Conservation (phyloP, 2,797 vertebrate species). For the Monodelphis domestica region DNA sequence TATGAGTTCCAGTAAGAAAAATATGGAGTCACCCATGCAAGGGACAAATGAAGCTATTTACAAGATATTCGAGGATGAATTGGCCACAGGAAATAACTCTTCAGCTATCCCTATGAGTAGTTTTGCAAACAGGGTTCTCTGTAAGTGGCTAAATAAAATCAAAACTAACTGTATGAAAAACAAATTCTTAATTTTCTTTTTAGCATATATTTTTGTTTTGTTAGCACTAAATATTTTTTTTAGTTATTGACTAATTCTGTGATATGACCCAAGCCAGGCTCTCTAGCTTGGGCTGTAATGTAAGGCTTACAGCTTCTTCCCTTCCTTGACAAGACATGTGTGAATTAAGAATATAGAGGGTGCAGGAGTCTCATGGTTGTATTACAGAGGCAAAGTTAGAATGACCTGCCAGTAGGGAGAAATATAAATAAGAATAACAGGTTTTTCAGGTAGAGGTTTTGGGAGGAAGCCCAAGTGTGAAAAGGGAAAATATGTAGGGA, state of each 20-base stretch:
- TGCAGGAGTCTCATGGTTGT: background rate
- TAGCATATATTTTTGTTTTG: background rate
- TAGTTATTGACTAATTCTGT: background rate
- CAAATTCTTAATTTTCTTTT: background rate
- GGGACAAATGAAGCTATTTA: background rate
- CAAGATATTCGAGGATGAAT: background rate
- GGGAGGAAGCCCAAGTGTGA: background rate
- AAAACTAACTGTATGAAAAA: accelerated
- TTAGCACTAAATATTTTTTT: background rate
- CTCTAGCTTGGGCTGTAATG: background rate
- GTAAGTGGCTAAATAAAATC: background rate
- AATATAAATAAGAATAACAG: background rate
- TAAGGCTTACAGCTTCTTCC: background rate
- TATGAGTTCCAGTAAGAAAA: background rate
- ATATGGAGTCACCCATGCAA: background rate
- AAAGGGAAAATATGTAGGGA: background rate
- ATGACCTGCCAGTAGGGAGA: background rate
- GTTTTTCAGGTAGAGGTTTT: background rate
- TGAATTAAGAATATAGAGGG: background rate
- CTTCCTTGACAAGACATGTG: background rate
- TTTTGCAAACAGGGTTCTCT: background rate
- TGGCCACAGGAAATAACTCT: background rate
- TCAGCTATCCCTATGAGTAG: background rate
- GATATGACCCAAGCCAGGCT: too few relatives aligned
- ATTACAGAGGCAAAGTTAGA: background rate